These are phyloP conservation scores for Aphelenchoides bicaudatus DNA, from an alignment of 2,888 invertebrate genomes.

Conservation along the genomic window DNA sequence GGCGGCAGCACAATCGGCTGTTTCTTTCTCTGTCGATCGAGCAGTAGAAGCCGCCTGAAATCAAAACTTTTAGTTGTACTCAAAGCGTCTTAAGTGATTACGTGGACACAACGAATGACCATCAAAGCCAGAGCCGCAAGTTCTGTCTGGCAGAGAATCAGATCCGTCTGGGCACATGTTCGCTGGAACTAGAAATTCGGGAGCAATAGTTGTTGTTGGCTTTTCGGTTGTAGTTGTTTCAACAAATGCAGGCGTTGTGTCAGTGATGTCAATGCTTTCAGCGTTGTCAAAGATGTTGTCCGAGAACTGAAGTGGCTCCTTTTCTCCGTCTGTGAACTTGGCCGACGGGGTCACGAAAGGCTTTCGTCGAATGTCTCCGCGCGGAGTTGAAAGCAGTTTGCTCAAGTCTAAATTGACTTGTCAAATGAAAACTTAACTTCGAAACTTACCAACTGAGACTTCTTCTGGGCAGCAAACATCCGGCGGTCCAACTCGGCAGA, in stretches of 20 bases:
- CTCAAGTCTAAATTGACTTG: not conserved
- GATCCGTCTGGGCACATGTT: constrained; percentile 43
- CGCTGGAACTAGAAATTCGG: constrained; percentile 19
- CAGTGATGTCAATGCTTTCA: constrained; percentile 20
- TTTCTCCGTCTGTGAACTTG: not conserved
- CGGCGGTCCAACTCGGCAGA: constrained; percentile 56
- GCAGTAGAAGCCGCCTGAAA: constrained; percentile 59
- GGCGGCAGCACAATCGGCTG: constrained; percentile 52
- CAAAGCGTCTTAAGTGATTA: too few relatives aligned
- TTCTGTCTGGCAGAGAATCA: constrained; percentile 33
- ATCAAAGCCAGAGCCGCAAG: constrained; percentile 59
- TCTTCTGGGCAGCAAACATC: constrained; percentile 57
- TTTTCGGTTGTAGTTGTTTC: constrained; percentile 20
- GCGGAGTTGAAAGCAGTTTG: not conserved
- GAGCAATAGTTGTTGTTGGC: constrained; percentile 9
- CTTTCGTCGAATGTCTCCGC: constrained; percentile 32
- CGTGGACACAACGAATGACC: constrained; percentile 57
- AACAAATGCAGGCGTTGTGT: constrained; percentile 6
- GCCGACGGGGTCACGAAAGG: constrained; percentile 28
- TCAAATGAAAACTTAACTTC: not conserved
- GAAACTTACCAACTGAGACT: constrained; percentile 6
- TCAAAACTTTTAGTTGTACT: too few relatives aligned
- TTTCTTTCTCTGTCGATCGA: constrained; percentile 50
- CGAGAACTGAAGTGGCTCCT: constrained; percentile 17
- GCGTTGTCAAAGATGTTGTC: not conserved